phyloP scores from a whole-genome alignment of 2,797 vertebrate species.

The Anguilla megastoma region DNA sequence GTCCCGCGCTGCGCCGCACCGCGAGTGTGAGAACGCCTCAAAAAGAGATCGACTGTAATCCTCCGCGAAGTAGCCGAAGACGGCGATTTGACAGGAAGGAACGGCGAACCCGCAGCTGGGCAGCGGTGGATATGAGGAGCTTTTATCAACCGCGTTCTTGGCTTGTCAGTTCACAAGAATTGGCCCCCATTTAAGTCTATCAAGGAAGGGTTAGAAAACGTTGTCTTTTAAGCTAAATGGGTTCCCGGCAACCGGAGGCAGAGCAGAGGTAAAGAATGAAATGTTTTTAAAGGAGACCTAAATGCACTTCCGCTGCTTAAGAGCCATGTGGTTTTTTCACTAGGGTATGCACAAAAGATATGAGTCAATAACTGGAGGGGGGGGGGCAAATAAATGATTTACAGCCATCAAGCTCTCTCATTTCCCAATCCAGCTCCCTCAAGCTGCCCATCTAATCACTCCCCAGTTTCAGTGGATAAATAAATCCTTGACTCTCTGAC shows the following conservation, averaged over 20 bases:
- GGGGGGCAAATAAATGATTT: neutral
- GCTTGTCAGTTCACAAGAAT: neutral
- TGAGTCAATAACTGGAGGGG: neutral
- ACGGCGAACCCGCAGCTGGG: neutral
- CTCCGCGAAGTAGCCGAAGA: constrained; percentile 12
- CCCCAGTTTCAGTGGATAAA: neutral
- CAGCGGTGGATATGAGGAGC: neutral
- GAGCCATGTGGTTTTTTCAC: neutral
- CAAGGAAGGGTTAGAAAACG: neutral
- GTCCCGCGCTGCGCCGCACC: neutral
- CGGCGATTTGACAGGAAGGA: constrained; percentile 35
- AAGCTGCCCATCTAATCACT: neutral
- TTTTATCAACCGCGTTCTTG: neutral
- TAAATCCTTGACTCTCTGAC: neutral
- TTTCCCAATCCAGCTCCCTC: neutral
- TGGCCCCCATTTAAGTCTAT: neutral
- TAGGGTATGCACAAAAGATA: neutral
- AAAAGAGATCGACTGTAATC: constrained; percentile 28
- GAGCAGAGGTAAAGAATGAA: neutral
- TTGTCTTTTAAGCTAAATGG: neutral
- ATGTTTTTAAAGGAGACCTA: neutral
- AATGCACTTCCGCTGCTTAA: neutral
- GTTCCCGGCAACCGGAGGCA: neutral
- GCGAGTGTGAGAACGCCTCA: too few species aligned
- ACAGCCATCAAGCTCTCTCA: neutral